phyloP scores from a whole-genome alignment of 1,140 invertebrate species.

The Matsumurasca onukii region DNA sequence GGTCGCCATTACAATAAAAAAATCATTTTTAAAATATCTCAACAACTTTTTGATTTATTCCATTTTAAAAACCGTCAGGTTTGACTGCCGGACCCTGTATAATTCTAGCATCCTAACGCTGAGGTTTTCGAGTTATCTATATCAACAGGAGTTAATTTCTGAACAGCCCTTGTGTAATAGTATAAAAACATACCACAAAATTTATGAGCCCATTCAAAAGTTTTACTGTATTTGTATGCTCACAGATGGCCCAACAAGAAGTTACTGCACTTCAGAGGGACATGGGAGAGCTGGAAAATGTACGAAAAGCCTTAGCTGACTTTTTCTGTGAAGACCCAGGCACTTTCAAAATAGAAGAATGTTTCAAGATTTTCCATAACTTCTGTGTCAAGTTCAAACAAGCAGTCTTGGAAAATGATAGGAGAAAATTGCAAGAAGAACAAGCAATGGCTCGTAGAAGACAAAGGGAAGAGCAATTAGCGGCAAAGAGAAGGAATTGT shows the following conservation, averaged over 20 bases:
- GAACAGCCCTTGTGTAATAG: neutral
- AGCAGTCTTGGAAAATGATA: constrained; percentile 79
- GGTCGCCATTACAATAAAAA: too few relatives aligned
- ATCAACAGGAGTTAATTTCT: too few relatives aligned
- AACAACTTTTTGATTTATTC: too few relatives aligned
- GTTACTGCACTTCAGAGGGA: constrained; percentile 73
- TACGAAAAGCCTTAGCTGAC: constrained; percentile 77
- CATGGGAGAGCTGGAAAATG: constrained; percentile 78
- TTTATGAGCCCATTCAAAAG: neutral
- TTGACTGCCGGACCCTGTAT: too few relatives aligned
- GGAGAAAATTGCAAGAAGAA: constrained; percentile 75
- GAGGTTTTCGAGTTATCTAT: too few relatives aligned
- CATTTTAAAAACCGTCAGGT: too few relatives aligned
- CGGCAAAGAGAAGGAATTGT: constrained; percentile 63
- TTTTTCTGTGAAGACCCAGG: constrained; percentile 94
- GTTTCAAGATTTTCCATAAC: constrained; percentile 84
- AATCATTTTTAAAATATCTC: too few relatives aligned
- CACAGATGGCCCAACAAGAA: constrained; percentile 77
- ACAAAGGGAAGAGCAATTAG: constrained; percentile 75
- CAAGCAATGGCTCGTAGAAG: constrained; percentile 73
- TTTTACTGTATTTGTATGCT: neutral
- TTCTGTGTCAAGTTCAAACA: constrained; percentile 86
- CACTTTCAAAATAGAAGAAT: constrained; percentile 93
- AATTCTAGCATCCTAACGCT: too few relatives aligned
- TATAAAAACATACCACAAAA: neutral